Conservation (phyloP, 2,113 vertebrate genomes). For the Heteronetta atricapilla region DNA sequence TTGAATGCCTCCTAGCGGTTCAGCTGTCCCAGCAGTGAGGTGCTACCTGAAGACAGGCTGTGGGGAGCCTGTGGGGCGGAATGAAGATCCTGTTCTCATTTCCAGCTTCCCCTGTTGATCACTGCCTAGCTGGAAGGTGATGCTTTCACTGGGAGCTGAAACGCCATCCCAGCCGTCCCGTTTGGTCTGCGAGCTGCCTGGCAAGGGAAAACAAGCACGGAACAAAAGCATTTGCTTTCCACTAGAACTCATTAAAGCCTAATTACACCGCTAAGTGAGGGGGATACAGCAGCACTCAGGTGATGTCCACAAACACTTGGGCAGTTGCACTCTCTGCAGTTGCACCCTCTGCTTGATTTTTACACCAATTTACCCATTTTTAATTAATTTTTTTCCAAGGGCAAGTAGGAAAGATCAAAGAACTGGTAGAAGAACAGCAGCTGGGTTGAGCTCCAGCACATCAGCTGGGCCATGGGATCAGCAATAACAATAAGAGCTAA, state of each 20-base stretch:
- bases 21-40: background rate
- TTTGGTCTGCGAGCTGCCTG: conserved; percentile 32
- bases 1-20: background rate
- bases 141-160: conserved; percentile 51
- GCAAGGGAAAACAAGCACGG: background rate
- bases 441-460: background rate
- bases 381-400: background rate
- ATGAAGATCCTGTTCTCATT: background rate
- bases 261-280: conserved; percentile 28
- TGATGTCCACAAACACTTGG: background rate
- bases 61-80: background rate
- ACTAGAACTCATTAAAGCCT: conserved; percentile 44
- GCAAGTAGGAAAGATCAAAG: background rate
- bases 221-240: conserved; percentile 58
- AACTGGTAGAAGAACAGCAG: background rate
- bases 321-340: too few relatives aligned
- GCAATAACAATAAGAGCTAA: background rate
- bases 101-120: background rate
- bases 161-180: background rate
- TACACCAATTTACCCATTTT: background rate
- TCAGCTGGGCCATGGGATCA: background rate
- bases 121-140: background rate
- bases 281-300: conserved; percentile 1
- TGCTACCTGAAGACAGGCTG: background rate
- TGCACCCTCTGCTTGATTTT: background rate